Evolutionary conservation across 2,113 vertebrate genomes (phyloP), one percentile per base, ranked within the genome.

Genomic region (Ornithorhynchus anatinus): DNA sequence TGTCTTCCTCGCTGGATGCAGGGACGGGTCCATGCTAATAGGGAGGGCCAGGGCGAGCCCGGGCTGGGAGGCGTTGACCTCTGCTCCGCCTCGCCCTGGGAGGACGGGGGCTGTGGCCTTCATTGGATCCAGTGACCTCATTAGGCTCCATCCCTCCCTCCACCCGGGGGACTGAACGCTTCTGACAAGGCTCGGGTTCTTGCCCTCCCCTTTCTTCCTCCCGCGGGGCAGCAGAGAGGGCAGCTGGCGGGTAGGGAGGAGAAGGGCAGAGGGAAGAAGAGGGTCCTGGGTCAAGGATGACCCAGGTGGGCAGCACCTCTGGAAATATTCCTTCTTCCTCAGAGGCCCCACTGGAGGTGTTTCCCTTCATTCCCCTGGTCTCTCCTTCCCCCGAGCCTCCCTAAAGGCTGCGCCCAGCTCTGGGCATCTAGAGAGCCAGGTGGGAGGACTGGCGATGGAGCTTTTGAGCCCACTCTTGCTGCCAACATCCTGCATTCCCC

Each of bases 61-160:
- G 54, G 68, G 80, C 77, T 33, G 32, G 61, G 29, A 78, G 64
- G 59, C 36, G 42, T 22, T 82, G 86, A 90, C 89, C 91, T 89
- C 65, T 85, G 86, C 43, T 89, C 69, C 80, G 12, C 27, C 47
- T 48, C 66, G 69, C 83, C 91, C 80, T 36, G 57, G 33, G 44
- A 17, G 45, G 33, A 8, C 29, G 19, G 27, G 11, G 36, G 60
- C 56, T 31, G 60, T 53, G 62, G 32, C 38, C 80, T 54, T 39
- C 48, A 23, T 29, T 60, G 4, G 47, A 56, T 65, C 22, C 13
- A 53, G 69, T 72, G 63, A 70, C 69, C 39, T 47, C 35, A 38
- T 48, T 58, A 39, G 8, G 52, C 45, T 20, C 22, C 11, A 23
- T 32, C 5, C 37, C 38, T 10, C 4, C 25, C 27, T n/a, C 19